Conservation (phyloP, 2,888 invertebrate species). For the Acanthococcus lagerstroemiae region DNA sequence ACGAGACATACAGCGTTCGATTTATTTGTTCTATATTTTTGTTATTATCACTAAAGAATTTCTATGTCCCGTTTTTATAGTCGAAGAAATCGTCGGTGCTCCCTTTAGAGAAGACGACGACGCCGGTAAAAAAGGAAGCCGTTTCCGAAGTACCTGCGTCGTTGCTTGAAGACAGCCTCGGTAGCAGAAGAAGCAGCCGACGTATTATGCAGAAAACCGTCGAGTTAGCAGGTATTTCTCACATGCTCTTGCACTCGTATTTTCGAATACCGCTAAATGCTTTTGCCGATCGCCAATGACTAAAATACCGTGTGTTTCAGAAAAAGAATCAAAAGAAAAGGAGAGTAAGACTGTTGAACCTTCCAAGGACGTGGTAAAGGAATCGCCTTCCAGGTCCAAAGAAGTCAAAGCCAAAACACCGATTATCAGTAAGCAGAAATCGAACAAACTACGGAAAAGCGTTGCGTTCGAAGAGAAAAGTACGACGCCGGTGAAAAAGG, state of each 20-base stretch:
- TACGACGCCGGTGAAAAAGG: too few relatives aligned
- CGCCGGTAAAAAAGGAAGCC: neutral
- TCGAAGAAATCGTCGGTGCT: neutral
- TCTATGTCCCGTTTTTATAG: neutral
- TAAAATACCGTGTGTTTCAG: neutral
- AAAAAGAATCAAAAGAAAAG: neutral
- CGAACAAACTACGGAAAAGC: neutral
- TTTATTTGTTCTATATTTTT: too few relatives aligned
- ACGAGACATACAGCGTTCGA: too few relatives aligned
- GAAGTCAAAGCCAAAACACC: too few relatives aligned
- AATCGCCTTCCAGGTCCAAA: too few relatives aligned
- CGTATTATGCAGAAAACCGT: constrained; percentile 4
- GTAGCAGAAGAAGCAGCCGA: neutral
- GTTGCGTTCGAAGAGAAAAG: neutral
- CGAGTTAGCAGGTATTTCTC: neutral
- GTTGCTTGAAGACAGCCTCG: neutral
- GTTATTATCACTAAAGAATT: neutral
- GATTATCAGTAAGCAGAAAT: too few relatives aligned
- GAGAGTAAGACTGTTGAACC: too few relatives aligned
- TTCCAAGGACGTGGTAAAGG: too few relatives aligned
- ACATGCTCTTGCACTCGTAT: neutral
- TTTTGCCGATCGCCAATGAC: neutral
- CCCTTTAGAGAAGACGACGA: neutral
- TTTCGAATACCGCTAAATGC: neutral
- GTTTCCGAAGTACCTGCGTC: neutral